These are phyloP conservation scores for Ptychochromis oligacanthus DNA, from an alignment of 2,113 vertebrate species.

Conservation along the genomic window DNA sequence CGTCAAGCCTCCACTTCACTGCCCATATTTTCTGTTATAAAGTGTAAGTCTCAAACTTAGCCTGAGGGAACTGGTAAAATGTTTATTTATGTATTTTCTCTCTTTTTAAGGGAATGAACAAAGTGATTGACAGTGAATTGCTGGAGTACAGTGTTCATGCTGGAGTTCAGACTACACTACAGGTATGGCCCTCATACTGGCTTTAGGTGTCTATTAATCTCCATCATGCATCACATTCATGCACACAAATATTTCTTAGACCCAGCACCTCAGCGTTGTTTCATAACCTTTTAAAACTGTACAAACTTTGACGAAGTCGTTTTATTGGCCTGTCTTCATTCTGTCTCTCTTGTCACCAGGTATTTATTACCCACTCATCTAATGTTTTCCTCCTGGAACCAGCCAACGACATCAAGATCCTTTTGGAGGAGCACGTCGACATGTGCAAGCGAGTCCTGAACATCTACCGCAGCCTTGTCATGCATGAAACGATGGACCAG, in stretches of 20 bases:
- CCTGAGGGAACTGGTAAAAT: neutral
- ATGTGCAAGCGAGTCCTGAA: constrained; percentile 99
- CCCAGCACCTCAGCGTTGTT: neutral
- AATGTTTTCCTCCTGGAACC: constrained; percentile 98
- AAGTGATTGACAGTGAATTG: constrained; percentile 81
- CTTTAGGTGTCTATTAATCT: neutral
- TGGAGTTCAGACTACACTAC: constrained; percentile 91
- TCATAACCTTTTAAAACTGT: neutral
- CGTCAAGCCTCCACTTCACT: too few species aligned
- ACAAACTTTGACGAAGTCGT: accelerated
- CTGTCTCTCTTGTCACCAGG: constrained; percentile 72
- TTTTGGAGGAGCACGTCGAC: constrained; percentile 97
- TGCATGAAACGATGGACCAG: constrained; percentile 98
- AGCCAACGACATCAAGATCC: constrained; percentile 92
- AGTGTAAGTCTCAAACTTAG: accelerated
- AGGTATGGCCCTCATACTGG: constrained; percentile 78
- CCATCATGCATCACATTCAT: neutral
- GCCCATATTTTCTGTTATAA: too few species aligned
- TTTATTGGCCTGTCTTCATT: neutral
- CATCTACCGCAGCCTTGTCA: constrained; percentile 98
- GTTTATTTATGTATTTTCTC: neutral
- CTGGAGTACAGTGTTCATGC: constrained; percentile 89
- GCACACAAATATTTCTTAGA: accelerated
- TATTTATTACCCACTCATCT: constrained; percentile 96
- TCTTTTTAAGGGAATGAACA: constrained; percentile 79